These are phyloP conservation scores for Mycalesis mineus DNA, from an alignment of 2,888 invertebrate genomes.

Conservation along the genomic window DNA sequence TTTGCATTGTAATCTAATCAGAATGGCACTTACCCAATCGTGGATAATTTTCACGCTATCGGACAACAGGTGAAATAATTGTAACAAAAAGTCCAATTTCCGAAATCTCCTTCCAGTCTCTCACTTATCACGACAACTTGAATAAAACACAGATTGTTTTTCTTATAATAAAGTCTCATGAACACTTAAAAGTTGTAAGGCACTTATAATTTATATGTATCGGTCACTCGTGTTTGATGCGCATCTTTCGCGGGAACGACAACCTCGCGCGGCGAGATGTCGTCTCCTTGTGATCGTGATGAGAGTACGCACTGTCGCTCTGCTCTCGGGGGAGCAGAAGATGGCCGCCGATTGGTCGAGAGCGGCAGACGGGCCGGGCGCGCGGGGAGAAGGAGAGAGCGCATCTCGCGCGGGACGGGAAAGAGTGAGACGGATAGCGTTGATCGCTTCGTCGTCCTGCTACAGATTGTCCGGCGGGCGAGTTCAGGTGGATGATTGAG, in stretches of 20 bases:
- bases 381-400: slow-evolving; percentile 70
- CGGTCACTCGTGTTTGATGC: slow-evolving; percentile 48
- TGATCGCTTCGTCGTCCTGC: slow-evolving; percentile 63
- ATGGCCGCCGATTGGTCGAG: slow-evolving; percentile 75
- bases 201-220: slow-evolving; percentile 49
- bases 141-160: slow-evolving; percentile 58
- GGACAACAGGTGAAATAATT: slow-evolving; percentile 50
- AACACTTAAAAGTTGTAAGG: slow-evolving; percentile 53
- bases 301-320: slow-evolving; percentile 78
- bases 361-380: slow-evolving; percentile 56
- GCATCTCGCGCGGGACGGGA: slow-evolving; percentile 56
- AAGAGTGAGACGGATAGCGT: slow-evolving; percentile 64
- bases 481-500: slow-evolving; percentile 70
- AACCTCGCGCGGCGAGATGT: slow-evolving; percentile 74
- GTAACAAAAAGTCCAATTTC: slow-evolving; percentile 57
- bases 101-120: slow-evolving; percentile 49
- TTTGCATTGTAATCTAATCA: slow-evolving; percentile 76
- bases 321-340: slow-evolving; percentile 78
- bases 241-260: slow-evolving; percentile 62
- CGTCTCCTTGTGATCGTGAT: slow-evolving; percentile 71
- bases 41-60: slow-evolving; percentile 74
- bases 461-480: slow-evolving; percentile 64
- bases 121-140: slow-evolving; percentile 58
- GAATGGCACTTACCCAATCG: slow-evolving; percentile 74
- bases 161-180: slow-evolving; percentile 40